phyloP scores from a whole-genome alignment of 2,888 invertebrate species.

The Podabrus alpinus region DNA sequence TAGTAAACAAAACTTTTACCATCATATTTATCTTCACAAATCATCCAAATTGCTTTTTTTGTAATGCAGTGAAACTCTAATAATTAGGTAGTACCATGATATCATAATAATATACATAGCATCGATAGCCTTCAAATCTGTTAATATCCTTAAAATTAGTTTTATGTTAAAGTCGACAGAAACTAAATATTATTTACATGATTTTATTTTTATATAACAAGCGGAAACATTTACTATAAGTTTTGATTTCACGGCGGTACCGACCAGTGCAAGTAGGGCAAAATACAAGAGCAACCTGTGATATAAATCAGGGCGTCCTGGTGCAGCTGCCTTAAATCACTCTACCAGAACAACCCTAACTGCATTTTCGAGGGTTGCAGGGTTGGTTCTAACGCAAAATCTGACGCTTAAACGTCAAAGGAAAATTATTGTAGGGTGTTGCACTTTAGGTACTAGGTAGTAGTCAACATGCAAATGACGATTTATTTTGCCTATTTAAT shows the following conservation, averaged over 20 bases:
- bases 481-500: neutral
- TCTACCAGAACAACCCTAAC: conserved; percentile 55
- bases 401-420: conserved; percentile 3
- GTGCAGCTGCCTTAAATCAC: conserved; percentile 55
- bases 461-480: neutral
- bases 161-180: conserved; percentile 3
- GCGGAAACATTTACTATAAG: conserved; percentile 32
- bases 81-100: neutral
- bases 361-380: conserved; percentile 37
- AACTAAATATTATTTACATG: conserved; percentile 28
- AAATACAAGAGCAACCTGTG: conserved; percentile 44
- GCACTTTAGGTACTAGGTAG: neutral
- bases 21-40: neutral
- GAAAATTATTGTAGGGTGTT: neutral
- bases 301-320: conserved; percentile 49
- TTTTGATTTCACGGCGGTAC: conserved; percentile 42
- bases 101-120: neutral
- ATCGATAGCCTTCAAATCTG: neutral
- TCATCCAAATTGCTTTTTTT: neutral
- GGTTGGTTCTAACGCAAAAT: conserved; percentile 33
- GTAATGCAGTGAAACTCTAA: neutral
- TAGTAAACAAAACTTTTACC: neutral
- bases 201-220: conserved; percentile 26
- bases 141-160: conserved; percentile 1
- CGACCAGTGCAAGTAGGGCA: conserved; percentile 37